phyloP scores from a whole-genome alignment of 2,797 vertebrate genomes.

The Microctenopoma lineatum region DNA sequence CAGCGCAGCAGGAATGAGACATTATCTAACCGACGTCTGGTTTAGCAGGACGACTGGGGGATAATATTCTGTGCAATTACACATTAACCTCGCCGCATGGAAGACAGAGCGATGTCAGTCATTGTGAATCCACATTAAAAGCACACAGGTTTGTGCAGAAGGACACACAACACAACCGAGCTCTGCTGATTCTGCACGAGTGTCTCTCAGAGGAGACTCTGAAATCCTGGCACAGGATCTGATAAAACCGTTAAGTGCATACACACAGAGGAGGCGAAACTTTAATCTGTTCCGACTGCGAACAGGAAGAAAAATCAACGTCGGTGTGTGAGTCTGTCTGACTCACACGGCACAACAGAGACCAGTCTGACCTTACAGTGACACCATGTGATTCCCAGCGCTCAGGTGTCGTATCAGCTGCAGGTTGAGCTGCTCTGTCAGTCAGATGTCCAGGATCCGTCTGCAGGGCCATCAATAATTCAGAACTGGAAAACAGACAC shows the following conservation, averaged over 20 bases:
- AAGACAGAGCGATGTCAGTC: conserved; percentile 12
- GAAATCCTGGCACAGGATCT: conserved; percentile 28
- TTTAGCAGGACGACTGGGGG: too few species aligned
- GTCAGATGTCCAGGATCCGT: conserved; percentile 12
- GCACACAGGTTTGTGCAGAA: neutral
- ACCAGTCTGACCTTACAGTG: conserved; percentile 41
- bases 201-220: conserved; percentile 16
- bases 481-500: too few species aligned
- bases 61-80: too few species aligned
- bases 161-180: neutral
- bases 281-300: conserved; percentile 25
- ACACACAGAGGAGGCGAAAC: conserved; percentile 12
- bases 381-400: conserved; percentile 35
- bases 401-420: conserved; percentile 18
- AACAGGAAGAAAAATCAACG: conserved; percentile 3
- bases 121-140: conserved; percentile 10
- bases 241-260: conserved; percentile 31
- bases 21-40: too few species aligned
- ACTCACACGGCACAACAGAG: conserved; percentile 18
- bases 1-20: too few species aligned
- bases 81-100: too few species aligned
- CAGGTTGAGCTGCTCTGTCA: neutral
- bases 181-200: conserved; percentile 32
- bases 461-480: conserved; percentile 44
- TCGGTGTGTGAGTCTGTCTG: neutral